phyloP scores from a whole-genome alignment of 2,113 vertebrate species.

The Myodes glareolus region DNA sequence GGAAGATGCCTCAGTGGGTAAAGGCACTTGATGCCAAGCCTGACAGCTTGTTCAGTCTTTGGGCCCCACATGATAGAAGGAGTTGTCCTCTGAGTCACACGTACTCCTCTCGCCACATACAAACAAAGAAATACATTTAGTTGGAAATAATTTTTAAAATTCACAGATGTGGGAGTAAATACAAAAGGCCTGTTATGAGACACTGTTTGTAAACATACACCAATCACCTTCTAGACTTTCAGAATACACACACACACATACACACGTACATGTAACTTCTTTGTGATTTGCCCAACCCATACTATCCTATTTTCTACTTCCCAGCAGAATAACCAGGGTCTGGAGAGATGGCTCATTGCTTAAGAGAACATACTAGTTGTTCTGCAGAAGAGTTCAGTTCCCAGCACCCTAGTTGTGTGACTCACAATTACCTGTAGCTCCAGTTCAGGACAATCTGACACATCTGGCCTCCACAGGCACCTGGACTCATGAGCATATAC shows the following conservation, averaged over 20 bases:
- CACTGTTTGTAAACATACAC: background rate
- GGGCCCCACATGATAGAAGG: background rate
- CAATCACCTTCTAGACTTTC: background rate
- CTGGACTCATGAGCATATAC: background rate
- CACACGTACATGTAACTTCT: background rate
- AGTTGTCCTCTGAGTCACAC: background rate
- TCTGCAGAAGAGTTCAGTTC: background rate
- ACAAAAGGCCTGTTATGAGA: background rate
- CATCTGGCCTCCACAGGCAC: background rate
- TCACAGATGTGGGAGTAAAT: conserved; percentile 15
- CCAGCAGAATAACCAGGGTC: background rate
- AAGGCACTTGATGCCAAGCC: background rate
- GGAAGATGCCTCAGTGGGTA: background rate
- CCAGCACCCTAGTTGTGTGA: background rate
- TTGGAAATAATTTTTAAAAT: conserved; percentile 38
- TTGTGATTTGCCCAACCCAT: background rate
- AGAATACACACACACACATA: background rate
- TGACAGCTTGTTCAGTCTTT: background rate
- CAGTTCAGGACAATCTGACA: background rate
- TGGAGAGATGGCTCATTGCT: background rate
- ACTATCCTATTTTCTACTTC: background rate
- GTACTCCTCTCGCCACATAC: background rate
- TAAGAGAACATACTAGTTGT: background rate
- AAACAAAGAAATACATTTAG: background rate
- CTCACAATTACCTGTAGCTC: background rate